Evolutionary conservation across 1,140 invertebrate genomes (phyloP), one percentile per base, ranked within the genome.

Genomic region (Euwallacea fornicatus): DNA sequence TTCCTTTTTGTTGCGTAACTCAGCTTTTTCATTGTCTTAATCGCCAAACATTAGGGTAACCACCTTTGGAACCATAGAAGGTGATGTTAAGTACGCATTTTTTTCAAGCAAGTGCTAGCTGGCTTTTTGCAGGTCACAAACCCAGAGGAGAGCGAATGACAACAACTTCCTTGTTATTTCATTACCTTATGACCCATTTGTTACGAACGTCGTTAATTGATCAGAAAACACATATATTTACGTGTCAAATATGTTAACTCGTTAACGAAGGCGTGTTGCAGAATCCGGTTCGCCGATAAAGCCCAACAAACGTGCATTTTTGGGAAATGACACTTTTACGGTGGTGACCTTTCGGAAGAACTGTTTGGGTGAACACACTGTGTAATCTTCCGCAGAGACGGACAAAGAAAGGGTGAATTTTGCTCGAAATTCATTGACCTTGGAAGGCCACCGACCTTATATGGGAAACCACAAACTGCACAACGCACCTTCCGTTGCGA

Each of bases 361-460:
- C 43, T 66, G 44, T 16, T 15, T 16, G 41, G 7, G 41, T 13
- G 56, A 59, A 62, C 59, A 56, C 11, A 16, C 46, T 6, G 67
- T 54, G 58, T 62, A 69, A 62, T 43, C 59, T 60, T 58, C 66
- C 55, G 50, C 21, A 50, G 44, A 66, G 55, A 59, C 56, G 54
- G 44, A 21, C 69, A 65, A 61, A 64, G 61, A 65, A 71, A 71
- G 69, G 69, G 69, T 71, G 55, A 55, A 50, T 62, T 68, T 69
- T 47, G n/a, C 11, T 33, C 44, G 43, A 62, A 65, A 60, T 56
- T 63, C 54, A 53, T 58, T 65, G 69, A 71, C 69, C 69, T 71
- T 71, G 69, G 33, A 59, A 71, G 69, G 69, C 61, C 62, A 55
- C 43, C 69, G 69, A 71, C 69, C 67, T 69, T 69, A 16, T 16